Conservation (phyloP, 2,888 invertebrate species). For the Caenorhabditis wallacei region DNA sequence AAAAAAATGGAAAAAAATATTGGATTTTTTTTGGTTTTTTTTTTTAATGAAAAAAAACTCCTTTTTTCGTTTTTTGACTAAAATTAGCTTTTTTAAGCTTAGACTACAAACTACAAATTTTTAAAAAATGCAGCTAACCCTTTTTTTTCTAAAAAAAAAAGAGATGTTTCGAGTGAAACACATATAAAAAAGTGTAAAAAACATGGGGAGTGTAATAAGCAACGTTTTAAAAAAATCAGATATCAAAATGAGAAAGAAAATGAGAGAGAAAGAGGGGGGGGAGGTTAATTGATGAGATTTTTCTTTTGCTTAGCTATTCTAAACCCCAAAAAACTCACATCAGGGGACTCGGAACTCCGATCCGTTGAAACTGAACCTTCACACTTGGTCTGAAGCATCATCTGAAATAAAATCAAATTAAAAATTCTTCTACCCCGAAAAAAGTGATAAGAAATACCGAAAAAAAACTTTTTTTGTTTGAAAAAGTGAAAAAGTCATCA, state of each 20-base stretch:
- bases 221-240: background rate
- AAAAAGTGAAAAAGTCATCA: constrained; percentile 27
- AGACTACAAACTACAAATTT: no score
- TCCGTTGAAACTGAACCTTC: constrained; percentile 25
- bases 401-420: constrained; percentile 1
- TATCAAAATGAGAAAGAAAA: no score
- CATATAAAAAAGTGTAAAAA: constrained; percentile 10
- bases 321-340: constrained; percentile 31
- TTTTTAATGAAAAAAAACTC: background rate
- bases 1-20: background rate
- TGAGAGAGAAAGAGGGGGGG: no score
- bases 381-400: background rate
- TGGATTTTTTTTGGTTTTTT: background rate
- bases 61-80: background rate
- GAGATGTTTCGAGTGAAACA: background rate
- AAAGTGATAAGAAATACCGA: constrained; percentile 4
- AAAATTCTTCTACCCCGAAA: background rate
- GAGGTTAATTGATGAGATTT: background rate
- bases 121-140: no score
- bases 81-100: background rate
- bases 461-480: constrained; percentile 11
- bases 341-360: constrained; percentile 46
- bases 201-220: constrained; percentile 8
- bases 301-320: background rate
- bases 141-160: no score